Evolutionary conservation across 2,113 vertebrate genomes (phyloP).

Genomic region (Phaethornis superciliosus): DNA sequence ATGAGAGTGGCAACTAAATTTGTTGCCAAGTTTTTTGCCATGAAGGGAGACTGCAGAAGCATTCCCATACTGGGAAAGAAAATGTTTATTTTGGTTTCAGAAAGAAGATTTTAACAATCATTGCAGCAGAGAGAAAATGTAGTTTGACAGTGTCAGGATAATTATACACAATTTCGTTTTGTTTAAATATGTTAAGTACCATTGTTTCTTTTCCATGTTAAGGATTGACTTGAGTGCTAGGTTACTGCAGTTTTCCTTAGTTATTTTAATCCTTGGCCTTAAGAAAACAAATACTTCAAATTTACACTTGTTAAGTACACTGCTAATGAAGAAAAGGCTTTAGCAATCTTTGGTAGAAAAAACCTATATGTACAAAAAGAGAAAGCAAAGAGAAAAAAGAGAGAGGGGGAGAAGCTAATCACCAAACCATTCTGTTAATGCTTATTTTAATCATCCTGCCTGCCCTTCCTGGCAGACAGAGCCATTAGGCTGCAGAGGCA

Average conservation of each 20-base stretch:
- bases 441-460: constrained; percentile 76
- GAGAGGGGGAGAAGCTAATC: constrained; percentile 70
- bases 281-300: constrained; percentile 68
- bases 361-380: not conserved
- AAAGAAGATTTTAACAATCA: constrained; percentile 2
- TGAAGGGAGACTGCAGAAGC: not conserved
- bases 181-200: constrained; percentile 35
- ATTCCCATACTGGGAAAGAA: not conserved
- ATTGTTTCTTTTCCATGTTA: constrained; percentile 39
- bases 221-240: constrained; percentile 34
- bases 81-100: not conserved
- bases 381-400: not conserved
- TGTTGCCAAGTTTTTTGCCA: not conserved
- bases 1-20: not conserved
- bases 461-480: constrained; percentile 69
- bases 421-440: constrained; percentile 71
- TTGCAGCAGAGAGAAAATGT: not conserved
- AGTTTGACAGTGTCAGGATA: constrained; percentile 5
- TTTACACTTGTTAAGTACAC: constrained; percentile 66
- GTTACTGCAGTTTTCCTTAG: constrained; percentile 39
- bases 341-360: constrained; percentile 56
- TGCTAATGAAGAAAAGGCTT: constrained; percentile 63
- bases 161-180: constrained; percentile 46
- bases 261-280: constrained; percentile 55
- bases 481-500: constrained; percentile 64